phyloP scores from a whole-genome alignment of 2,113 vertebrate species.

The Caretta caretta region DNA sequence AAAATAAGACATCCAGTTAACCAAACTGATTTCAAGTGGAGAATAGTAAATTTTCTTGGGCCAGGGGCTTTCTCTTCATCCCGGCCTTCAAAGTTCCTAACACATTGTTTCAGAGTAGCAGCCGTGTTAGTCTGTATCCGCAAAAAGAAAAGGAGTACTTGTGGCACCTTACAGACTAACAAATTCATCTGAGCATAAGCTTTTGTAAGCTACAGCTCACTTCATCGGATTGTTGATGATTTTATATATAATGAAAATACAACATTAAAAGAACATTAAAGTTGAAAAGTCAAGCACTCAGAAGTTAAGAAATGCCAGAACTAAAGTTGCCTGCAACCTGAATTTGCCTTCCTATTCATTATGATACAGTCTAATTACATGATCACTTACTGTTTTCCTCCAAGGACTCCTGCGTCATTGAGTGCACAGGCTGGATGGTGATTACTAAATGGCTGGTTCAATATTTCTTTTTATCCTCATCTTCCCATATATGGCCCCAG shows the following conservation, averaged over 20 bases:
- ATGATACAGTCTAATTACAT: neutral
- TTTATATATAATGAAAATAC: neutral
- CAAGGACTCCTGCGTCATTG: neutral
- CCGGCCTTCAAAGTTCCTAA: neutral
- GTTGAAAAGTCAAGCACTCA: neutral
- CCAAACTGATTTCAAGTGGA: neutral
- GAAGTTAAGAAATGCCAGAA: neutral
- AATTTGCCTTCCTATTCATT: neutral
- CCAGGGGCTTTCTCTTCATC: neutral
- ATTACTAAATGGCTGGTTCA: neutral
- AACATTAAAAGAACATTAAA: neutral
- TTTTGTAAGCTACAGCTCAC: no score
- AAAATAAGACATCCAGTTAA: neutral
- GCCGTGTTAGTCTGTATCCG: no score
- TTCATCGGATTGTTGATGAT: no score
- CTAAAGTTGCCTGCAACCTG: neutral
- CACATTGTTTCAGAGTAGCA: no score
- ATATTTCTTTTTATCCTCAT: neutral
- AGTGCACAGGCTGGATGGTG: neutral
- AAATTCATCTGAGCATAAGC: no score
- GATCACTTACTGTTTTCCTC: neutral
- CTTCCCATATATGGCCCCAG: neutral
- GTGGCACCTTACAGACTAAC: no score
- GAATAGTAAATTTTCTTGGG: neutral
- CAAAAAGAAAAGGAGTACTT: no score